A percentile compares a stretch with the other conserved stretches of the same genome.
Evolutionary conservation across 2,113 vertebrate species (phyloP).

Genomic region (Strigops habroptila): DNA sequence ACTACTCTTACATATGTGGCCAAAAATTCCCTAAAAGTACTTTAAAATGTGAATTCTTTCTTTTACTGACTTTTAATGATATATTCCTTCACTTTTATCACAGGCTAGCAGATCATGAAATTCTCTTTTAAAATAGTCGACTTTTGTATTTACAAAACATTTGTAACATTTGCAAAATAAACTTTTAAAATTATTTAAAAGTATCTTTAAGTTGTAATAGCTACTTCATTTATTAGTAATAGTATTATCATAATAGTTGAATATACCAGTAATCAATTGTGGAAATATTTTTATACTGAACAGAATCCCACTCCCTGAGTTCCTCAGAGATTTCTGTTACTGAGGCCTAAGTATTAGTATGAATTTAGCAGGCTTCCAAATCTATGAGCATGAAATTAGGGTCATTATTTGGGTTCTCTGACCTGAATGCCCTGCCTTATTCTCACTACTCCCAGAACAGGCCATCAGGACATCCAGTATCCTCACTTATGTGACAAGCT

Average conservation of each 20-base stretch:
- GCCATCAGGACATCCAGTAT: neutral
- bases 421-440: neutral
- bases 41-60: neutral
- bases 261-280: neutral
- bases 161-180: neutral
- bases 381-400: accelerated
- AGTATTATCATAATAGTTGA: neutral
- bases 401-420: neutral
- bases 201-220: neutral
- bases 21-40: neutral
- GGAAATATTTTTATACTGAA: neutral
- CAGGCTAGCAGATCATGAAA: neutral
- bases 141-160: neutral
- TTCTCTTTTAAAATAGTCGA: neutral
- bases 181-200: neutral
- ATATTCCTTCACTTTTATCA: neutral
- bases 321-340: neutral
- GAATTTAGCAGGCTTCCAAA: neutral
- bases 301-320: neutral
- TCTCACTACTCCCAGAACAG: neutral
- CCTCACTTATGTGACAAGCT: neutral
- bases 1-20: neutral
- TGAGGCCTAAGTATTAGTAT: neutral
- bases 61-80: neutral
- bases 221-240: neutral